phyloP scores from a whole-genome alignment of 2,797 vertebrate genomes.

The Hippopotamyrus pictus region DNA sequence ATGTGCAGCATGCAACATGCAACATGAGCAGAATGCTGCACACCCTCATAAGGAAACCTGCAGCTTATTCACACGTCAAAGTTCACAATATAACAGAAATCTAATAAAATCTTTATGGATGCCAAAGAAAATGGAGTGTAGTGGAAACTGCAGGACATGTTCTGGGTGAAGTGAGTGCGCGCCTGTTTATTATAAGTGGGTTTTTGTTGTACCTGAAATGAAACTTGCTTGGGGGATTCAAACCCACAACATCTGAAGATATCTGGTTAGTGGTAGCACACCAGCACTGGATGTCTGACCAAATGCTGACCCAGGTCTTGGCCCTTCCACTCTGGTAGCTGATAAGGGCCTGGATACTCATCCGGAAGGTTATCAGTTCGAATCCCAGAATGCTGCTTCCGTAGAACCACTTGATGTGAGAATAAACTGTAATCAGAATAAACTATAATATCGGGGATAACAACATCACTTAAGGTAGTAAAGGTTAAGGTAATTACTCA shows the following conservation, averaged over 20 bases:
- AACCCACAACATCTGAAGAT: not conserved
- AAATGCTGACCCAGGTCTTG: not conserved
- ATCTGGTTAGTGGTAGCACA: not conserved
- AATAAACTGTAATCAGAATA: not conserved
- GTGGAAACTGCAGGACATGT: not conserved
- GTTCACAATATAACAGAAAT: not conserved
- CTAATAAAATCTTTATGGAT: not conserved
- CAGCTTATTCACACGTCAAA: not conserved
- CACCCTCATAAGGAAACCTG: not conserved
- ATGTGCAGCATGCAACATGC: not conserved
- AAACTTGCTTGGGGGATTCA: not conserved
- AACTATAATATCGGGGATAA: not conserved
- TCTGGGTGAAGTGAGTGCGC: not conserved
- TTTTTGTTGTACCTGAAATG: not conserved
- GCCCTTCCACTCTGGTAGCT: not conserved
- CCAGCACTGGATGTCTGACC: not conserved
- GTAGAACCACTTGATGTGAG: not conserved
- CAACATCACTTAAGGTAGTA: not conserved
- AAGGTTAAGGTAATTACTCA: not conserved
- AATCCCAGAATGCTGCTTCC: not conserved
- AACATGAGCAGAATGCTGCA: not conserved
- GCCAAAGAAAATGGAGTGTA: not conserved
- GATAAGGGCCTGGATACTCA: not conserved
- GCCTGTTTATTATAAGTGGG: not conserved
- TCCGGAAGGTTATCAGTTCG: not conserved